Evolutionary conservation across 2,113 vertebrate genomes (phyloP), one percentile per base, ranked within the genome.

Genomic region (Bos indicus): DNA sequence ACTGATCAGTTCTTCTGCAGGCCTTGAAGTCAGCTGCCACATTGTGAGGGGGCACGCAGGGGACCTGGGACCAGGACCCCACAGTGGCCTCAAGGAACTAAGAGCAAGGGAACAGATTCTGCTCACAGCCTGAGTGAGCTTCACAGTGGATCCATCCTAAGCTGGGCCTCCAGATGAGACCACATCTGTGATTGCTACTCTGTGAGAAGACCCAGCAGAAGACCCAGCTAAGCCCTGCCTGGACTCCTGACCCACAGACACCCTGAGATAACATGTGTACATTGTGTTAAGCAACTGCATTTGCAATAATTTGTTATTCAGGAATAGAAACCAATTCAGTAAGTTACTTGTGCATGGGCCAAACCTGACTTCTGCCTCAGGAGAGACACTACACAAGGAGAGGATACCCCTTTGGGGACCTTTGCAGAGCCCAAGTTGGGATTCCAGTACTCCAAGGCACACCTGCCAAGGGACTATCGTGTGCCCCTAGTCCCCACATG

Each of bases 21-120:
- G 57, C 15, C 83, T 88, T 71, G 13, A 33, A 60, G 21, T 16
- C 5, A 5, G 71, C 25, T 71, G 71, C 57, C 56, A 33, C 16
- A 2, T 52, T 57, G 48, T 15, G 13, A 71, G 16, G 10, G 21
- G 52, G 14, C 7, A 25, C 0, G 0, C 21, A 23, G 26, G 6
- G 17, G 10, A n/a, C 13, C 5, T 1, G 1, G 28, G 46, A 26
- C 21, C 26, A 84, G 52, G 91, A 80, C 13, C 67, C 14, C 54
- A 40, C 16, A 46, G 62, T 7, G 33, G n/a, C 46, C 54, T 84
- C 23, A 19, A n/a, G 91, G 80, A 48, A 56, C 48, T n/a, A 16
- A 67, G 23, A 88, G 51, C 36, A 74, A 90, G 78, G 57, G 88
- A 51, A 5, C 1, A 30, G 46, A 36, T 62, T 81, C 64, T 60